Conservation (phyloP, 2,113 vertebrate genomes). For the human region DNA sequence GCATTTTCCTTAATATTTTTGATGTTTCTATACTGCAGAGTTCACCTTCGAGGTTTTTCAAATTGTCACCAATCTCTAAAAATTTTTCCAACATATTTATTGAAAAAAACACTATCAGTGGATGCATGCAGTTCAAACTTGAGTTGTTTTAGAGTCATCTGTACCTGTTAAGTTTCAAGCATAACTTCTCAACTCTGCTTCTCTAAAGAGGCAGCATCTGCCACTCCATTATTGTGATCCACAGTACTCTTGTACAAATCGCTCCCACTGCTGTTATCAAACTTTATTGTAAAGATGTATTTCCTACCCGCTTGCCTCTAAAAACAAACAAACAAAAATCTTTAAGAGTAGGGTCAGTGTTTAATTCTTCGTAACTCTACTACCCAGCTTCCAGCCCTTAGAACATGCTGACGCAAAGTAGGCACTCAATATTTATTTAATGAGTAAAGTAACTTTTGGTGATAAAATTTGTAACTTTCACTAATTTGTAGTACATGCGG, state of each 20-base stretch:
- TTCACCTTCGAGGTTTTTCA: not conserved
- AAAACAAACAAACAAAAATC: not conserved
- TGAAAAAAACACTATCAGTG: not conserved
- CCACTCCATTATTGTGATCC: too few species aligned
- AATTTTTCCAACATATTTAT: not conserved
- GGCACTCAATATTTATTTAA: not conserved
- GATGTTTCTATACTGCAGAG: not conserved
- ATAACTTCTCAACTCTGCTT: not conserved
- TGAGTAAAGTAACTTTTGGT: not conserved
- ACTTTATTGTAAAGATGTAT: not conserved
- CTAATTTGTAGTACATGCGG: not conserved
- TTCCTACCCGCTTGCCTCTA: not conserved
- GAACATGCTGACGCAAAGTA: not conserved
- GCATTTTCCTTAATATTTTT: not conserved
- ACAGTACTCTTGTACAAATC: not conserved
- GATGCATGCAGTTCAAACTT: not conserved
- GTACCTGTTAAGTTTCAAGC: not conserved
- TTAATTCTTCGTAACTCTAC: not conserved
- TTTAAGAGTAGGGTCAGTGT: not conserved
- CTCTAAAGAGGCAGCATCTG: not conserved
- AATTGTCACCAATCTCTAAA: not conserved
- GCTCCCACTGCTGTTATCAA: not conserved
- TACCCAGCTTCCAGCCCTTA: not conserved
- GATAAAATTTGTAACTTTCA: not conserved
- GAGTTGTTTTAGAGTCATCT: not conserved